Evolutionary conservation across 2,113 vertebrate species (phyloP), one percentile per base, ranked within the genome.

Genomic region (Phaethon lepturus): DNA sequence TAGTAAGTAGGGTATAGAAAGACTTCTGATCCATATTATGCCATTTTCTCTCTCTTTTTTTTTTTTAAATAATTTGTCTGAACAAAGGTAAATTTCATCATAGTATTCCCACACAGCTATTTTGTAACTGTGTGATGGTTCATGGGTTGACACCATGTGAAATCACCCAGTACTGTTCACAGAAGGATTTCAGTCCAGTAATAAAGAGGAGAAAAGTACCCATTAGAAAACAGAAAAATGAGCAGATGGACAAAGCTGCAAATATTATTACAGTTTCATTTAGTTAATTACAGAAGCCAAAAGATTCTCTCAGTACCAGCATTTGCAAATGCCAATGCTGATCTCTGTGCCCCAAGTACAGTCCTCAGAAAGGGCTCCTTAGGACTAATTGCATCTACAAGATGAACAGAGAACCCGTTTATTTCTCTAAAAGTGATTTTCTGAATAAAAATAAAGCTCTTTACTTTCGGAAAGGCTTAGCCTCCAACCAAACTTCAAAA

Each of bases 191-290:
- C 8, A 11, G 38, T 47, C 12, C 16, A 13, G 5, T 49, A 67
- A 60, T 20, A 75, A 56, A 84, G 50, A 73, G 16, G 23, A 56
- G 18, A 78, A 74, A 79, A 86, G 11, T 31, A 42, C 10, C 9
- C 17, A 40, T 56, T 23, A 82, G 29, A 49, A 91, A 93, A 68
- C 18, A 79, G 33, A 82, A 88, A 85, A 85, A 35, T 33, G 15
- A 96, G 9, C 19, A 93, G 53, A 45, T 42, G 25, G 10, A 66
- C 58, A 81, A 76, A 92, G 40, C 23, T 56, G 11, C 17, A 68
- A 93, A 73, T 78, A 75, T 66, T 91, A 52, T 67, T 91, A 92
- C 83, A 56, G 42, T 94, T 94, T 85, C 73, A 53, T 74, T 62
- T 79, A 85, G 68, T 53, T 82, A 87, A 84, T 76, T 79, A 28